phyloP scores from a whole-genome alignment of 2,797 vertebrate species.

The Rhinichthys osculus region DNA sequence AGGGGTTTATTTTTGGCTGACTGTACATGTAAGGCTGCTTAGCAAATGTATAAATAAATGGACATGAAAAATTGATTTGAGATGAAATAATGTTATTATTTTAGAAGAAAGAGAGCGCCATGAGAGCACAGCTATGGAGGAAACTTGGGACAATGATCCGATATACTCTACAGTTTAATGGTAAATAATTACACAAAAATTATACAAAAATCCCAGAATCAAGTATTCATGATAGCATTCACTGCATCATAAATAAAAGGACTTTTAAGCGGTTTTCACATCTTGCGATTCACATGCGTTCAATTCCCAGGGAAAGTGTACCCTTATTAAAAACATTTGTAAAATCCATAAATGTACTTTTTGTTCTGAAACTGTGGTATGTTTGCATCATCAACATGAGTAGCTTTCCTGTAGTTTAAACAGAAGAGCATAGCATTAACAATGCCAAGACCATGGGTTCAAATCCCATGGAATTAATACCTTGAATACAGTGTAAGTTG shows the following conservation, averaged over 20 bases:
- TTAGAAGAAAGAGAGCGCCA: background rate
- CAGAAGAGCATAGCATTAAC: background rate
- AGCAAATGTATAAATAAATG: background rate
- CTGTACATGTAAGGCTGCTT: background rate
- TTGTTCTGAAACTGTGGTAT: background rate
- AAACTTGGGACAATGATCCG: background rate
- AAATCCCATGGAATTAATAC: background rate
- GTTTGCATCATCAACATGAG: background rate
- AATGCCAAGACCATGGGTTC: background rate
- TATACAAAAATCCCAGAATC: background rate
- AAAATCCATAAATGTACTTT: background rate
- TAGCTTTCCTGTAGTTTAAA: background rate
- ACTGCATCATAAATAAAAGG: background rate
- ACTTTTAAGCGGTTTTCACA: background rate
- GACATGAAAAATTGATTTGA: background rate
- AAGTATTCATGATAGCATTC: background rate
- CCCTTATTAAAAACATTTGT: background rate
- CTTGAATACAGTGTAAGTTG: background rate
- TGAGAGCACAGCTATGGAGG: background rate
- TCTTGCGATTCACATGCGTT: background rate
- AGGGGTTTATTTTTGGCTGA: constrained; percentile 14
- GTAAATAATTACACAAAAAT: background rate
- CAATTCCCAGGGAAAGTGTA: background rate
- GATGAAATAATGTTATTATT: background rate
- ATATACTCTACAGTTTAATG: background rate